Base-by-base conservation (phyloP, 2,797 vertebrate species). In the Chrysocyon brachyurus region DNA sequence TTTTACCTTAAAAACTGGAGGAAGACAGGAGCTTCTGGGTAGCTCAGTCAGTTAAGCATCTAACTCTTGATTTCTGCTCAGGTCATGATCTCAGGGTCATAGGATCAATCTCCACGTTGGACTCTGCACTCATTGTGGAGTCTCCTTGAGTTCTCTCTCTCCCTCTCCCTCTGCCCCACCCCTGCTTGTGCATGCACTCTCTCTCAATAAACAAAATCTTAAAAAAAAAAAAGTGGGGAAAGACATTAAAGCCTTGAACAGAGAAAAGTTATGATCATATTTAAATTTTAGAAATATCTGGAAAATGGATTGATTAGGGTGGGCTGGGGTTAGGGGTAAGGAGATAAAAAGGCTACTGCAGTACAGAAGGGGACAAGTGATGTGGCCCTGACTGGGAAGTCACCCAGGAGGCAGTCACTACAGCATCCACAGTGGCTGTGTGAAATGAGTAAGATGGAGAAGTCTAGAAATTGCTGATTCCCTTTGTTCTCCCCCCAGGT, bases 1-100 rank as follows among this genome's bases (percentile, higher is more conserved):
- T 93, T 72, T 90, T 94, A 97, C 73, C 46, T 91, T 84, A 46
- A 90, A 89, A 89, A 78, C 12, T 24, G 24, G n/a, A n/a, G n/a
- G 66, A 68, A 68, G 66, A n/a, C 8, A 10, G n/a, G 8, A 0
- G 16, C 66, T 10, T 9, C 66, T 68, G n/a, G 16, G 8, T 33
- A n/a, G 17, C 66, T 68, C 7, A 68, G 64, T 33, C 1, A 2
- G 64, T 33, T 68, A 17, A 68, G 64, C 64, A 66, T n/a, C 64
- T 8, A 8, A 33, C 64, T 33, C n/a, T 19, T 68, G n/a, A n/a
- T 9, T n/a, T 16, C 3, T 31, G 31, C 64, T 66, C 64, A n/a
- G 64, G 16, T 75, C 72, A 75, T 75, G 24, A 52, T 75, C 40
- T 75, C 15, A 75, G 15, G 26, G 46, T 75, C 0, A 2, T 75